A percentile compares a stretch with the other conserved stretches of the same genome.
Conservation (phyloP, 2,113 vertebrate genomes). For the Amazona guildingii region DNA sequence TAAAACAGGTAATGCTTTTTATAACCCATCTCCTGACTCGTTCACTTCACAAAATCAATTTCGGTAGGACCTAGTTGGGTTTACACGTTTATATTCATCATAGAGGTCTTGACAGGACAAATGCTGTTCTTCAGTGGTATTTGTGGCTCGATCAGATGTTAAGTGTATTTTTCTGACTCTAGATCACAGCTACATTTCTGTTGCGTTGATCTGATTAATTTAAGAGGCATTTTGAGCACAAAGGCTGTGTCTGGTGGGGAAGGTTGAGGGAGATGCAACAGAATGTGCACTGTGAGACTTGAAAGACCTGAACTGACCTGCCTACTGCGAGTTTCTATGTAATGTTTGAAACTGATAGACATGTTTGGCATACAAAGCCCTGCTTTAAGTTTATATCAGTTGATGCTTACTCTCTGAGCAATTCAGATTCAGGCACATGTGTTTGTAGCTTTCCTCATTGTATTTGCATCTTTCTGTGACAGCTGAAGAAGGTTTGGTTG, state of each 20-base stretch:
- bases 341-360: background rate
- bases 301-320: background rate
- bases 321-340: background rate
- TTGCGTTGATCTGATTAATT: background rate
- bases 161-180: background rate
- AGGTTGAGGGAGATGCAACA: background rate
- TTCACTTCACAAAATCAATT: background rate
- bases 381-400: background rate
- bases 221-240: background rate
- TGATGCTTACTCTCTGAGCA: background rate
- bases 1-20: slow-evolving; percentile 87
- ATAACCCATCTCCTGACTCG: background rate
- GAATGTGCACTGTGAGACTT: background rate
- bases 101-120: background rate
- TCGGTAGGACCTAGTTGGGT: background rate
- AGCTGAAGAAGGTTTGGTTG: background rate
- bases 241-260: background rate
- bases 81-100: background rate
- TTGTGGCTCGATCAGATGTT: background rate
- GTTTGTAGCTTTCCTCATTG: background rate
- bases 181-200: background rate
- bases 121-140: background rate
- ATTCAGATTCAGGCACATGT: background rate
- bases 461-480: background rate
- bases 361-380: background rate